These are phyloP conservation scores for Macquaria ambigua DNA, from an alignment of 2,113 vertebrate genomes.

Conservation along the genomic window DNA sequence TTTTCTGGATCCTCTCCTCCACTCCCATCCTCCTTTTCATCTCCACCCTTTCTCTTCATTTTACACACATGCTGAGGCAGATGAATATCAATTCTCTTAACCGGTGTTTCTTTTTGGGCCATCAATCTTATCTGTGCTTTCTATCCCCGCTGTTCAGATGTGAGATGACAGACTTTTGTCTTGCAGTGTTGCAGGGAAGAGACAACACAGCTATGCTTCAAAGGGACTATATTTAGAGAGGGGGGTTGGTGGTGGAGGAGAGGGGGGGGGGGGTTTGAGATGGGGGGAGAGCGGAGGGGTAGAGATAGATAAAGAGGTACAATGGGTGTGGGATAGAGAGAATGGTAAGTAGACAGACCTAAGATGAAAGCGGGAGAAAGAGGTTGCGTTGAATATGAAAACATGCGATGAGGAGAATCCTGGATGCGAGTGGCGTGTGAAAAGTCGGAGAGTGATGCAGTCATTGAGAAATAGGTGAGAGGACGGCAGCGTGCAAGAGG, in stretches of 20 bases:
- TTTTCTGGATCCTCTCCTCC: conserved; percentile 36
- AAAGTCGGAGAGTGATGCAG: conserved; percentile 47
- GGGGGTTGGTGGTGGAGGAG: conserved; percentile 18
- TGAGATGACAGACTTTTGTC: conserved; percentile 83
- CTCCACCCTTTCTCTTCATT: conserved; percentile 27
- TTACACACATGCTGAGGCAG: conserved; percentile 51
- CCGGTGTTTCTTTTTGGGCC: conserved; percentile 68
- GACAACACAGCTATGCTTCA: conserved; percentile 79
- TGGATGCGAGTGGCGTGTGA: conserved; percentile 44
- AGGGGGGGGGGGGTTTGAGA: conserved; percentile 46
- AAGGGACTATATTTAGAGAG: conserved; percentile 84
- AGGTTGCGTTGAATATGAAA: conserved; percentile 64
- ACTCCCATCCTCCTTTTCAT: conserved; percentile 28
- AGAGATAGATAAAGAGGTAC: conserved; percentile 61
- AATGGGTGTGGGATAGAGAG: conserved; percentile 38
- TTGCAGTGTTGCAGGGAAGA: conserved; percentile 75
- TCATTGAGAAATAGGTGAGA: conserved; percentile 57
- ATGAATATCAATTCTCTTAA: conserved; percentile 73
- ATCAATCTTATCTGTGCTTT: conserved; percentile 70
- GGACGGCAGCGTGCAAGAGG: conserved; percentile 1
- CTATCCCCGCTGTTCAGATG: conserved; percentile 68
- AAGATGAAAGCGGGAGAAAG: conserved; percentile 59
- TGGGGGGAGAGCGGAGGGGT: conserved; percentile 30
- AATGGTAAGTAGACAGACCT: conserved; percentile 50
- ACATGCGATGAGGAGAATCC: conserved; percentile 63